A percentile compares a stretch with the other conserved stretches of the same genome.
Evolutionary conservation across 1,140 invertebrate genomes (phyloP).

Genomic region (Pachypsylla venusta): DNA sequence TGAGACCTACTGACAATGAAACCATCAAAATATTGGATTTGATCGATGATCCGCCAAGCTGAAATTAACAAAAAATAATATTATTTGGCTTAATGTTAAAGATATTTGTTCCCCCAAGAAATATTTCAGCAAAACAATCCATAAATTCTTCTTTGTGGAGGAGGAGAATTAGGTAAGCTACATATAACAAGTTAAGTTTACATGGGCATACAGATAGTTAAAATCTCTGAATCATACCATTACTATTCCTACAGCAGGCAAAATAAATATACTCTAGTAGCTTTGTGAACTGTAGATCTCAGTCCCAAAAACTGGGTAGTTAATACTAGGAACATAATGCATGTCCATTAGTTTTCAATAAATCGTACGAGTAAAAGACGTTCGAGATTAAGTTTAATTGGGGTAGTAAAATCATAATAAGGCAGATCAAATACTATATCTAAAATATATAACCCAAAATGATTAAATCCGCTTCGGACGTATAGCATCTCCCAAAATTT

Average conservation of each 20-base stretch:
- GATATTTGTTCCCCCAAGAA: not conserved
- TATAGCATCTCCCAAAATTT: not conserved
- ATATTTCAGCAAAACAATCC: not conserved
- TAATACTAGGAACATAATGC: no score
- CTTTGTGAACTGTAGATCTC: no score
- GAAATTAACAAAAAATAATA: not conserved
- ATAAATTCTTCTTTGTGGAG: not conserved
- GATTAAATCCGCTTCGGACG: not conserved
- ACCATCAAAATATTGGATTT: not conserved
- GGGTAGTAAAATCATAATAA: no score
- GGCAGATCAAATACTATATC: no score
- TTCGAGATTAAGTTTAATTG: no score
- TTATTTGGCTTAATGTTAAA: not conserved
- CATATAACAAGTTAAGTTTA: not conserved
- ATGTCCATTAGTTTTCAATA: no score
- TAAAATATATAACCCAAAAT: not conserved
- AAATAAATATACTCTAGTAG: no score
- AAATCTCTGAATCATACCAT: not conserved
- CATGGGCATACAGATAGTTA: not conserved
- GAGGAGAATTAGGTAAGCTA: not conserved
- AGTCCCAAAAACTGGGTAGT: no score
- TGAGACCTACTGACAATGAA: not conserved
- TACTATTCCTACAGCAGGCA: not conserved
- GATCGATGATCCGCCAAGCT: constrained; percentile 8
- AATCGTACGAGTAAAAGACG: no score